Percentiles rank a stretch among this genome's conserved stretches.
phyloP scores from a whole-genome alignment of 2,888 invertebrate genomes.

The Rhagonycha fulva region DNA sequence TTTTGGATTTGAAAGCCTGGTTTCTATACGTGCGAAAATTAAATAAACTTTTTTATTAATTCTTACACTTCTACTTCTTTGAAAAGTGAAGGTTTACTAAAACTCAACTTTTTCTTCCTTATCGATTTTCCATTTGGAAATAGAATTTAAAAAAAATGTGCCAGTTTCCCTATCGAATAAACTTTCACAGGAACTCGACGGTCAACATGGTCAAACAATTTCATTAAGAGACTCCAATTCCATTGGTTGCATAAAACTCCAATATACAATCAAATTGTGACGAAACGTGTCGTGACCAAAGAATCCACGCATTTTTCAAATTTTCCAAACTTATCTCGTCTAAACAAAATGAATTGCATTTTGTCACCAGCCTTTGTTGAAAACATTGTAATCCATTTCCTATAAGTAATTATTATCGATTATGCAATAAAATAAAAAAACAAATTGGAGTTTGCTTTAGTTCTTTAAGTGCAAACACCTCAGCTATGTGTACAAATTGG shows the following conservation, averaged over 20 bases:
- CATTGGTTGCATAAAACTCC: background rate
- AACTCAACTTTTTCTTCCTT: too few species aligned
- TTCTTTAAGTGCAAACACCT: background rate
- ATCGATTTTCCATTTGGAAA: too few species aligned
- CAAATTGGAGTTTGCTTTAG: background rate
- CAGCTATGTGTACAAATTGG: constrained; percentile 19
- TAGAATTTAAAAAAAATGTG: too few species aligned
- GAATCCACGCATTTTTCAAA: background rate
- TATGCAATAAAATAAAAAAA: background rate
- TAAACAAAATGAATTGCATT: background rate
- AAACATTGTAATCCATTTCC: background rate
- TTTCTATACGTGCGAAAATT: background rate
- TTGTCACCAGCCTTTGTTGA: background rate
- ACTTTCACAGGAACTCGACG: background rate
- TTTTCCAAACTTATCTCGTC: background rate
- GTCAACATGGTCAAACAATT: background rate
- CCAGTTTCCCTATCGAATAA: too few species aligned
- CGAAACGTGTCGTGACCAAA: background rate
- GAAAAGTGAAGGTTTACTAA: background rate
- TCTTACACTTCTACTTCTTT: background rate
- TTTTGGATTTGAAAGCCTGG: background rate
- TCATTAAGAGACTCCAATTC: background rate
- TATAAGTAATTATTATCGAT: background rate
- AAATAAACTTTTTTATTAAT: background rate
- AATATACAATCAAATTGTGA: background rate